Evolutionary conservation across 2,113 vertebrate genomes (phyloP), one percentile per base, ranked within the genome.

Genomic region (Coturnix japonica): DNA sequence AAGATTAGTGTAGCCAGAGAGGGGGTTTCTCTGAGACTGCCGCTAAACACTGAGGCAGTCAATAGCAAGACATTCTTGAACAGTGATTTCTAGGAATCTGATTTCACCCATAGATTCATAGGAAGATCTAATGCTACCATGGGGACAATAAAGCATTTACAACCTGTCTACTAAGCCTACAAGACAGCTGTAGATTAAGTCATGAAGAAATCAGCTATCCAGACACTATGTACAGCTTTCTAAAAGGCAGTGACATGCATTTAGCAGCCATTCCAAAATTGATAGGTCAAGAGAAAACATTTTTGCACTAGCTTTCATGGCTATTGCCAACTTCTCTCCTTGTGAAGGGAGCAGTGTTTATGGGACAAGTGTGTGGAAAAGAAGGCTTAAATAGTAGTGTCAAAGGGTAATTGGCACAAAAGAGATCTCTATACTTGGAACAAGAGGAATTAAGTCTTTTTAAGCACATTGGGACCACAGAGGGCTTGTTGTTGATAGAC

Each of bases 371-470:
- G 51, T 94, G 93, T 67, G 70, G 76, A 89, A 85, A 95, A 77
- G 60, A 47, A 93, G 89, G 87, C 67, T 61, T 78, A 71, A 93
- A 85, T 46, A 85, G 81, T 57, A 54, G 37, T 66, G 91, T 86
- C 81, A 91, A 91, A 94, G 94, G 87, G 47, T 88, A 89, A 59
- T 79, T 80, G 91, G 82, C 87, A 93, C 83, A 87, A 91, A 93
- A 94, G 87, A 93, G 91, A 96, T 39, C 69, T 53, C 61, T 84
- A 91, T 64, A 22, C 91, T 90, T 90, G 70, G 90, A 76, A 77
- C 83, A 91, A 84, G 87, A 93, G 82, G 86, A 94, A 96, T 88
- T 64, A 91, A 80, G 91, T 85, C 94, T 90, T 81, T 79, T 70
- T 85, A 90, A 87, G 90, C 94, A 94, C 89, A 66, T 65, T 85